These are phyloP conservation scores for Emydoidea blandingii DNA, from an alignment of 2,797 vertebrate genomes.

Conservation along the genomic window DNA sequence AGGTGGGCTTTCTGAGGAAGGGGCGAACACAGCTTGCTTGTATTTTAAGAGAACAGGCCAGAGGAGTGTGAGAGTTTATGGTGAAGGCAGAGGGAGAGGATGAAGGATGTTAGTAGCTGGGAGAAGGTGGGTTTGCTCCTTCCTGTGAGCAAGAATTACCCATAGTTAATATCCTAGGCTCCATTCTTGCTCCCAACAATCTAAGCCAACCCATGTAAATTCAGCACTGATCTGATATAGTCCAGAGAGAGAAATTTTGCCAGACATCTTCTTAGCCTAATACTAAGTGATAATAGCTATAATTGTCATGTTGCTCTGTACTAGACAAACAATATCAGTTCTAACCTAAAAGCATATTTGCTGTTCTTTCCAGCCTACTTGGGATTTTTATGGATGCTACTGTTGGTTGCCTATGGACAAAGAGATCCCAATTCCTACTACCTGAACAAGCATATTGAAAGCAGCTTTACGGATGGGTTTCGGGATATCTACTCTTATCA, in stretches of 20 bases:
- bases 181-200: background rate
- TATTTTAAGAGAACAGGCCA: background rate
- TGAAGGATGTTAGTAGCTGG: background rate
- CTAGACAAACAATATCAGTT: background rate
- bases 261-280: background rate
- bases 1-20: background rate
- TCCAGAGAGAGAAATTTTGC: background rate
- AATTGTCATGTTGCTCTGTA: background rate
- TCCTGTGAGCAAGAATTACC: background rate
- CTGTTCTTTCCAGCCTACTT: slow-evolving; percentile 84
- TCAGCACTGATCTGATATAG: background rate
- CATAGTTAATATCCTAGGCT: background rate
- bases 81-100: background rate
- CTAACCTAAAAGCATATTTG: background rate
- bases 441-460: slow-evolving; percentile 90
- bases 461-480: slow-evolving; percentile 89
- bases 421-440: slow-evolving; percentile 93
- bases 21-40: background rate
- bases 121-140: background rate
- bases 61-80: background rate
- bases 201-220: background rate
- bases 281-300: background rate
- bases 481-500: slow-evolving; percentile 84
- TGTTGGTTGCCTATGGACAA: slow-evolving; percentile 94
- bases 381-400: slow-evolving; percentile 95